Evolutionary conservation across 1,140 invertebrate species (phyloP), one percentile per base, ranked within the genome.

Genomic region (Formica selysi): DNA sequence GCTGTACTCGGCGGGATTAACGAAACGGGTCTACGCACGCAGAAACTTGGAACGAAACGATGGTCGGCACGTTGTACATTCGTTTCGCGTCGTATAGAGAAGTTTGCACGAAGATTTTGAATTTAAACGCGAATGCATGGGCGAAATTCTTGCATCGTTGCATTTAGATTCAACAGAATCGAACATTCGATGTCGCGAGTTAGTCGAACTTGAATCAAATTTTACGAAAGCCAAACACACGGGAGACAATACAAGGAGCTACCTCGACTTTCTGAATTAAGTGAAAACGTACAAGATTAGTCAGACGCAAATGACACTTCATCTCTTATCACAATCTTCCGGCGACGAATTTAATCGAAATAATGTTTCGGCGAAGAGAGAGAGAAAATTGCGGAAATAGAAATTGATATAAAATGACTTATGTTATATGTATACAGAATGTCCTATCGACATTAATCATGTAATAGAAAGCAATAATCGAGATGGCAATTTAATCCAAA

Each of bases 91-190:
- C 68, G 54, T n/a, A 8, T 22, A 44, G 32, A 41, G 7, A 83
- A 73, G 79, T 83, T 83, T 83, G 68, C 38, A 26, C 54, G 54
- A n/a, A 74, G 68, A 83, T 83, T 74, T 59, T 68, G 44, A 81
- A 81, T 36, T 54, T 81, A 61, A 81, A 54, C 26, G 67, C 26
- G 67, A 67, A 36, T 22, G 38, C 67, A 59, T 80, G 48, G 16
- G 29, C 48, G 54, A 74, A 83, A 74, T 83, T 81, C 54, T 59
- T 81, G 79, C 79, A 74, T 61, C 54, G 54, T 44, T 83, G 79
- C 68, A 41, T 83, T 62, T 74, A 36, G 54, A 26, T 73, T 61
- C 54, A 68, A 71, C 26, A 38, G 7, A 44, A 73, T 61, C 79
- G 29, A 62, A 74, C 68, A 48, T 36, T 61, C n/a, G 68, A 51